phyloP scores from a whole-genome alignment of 2,888 invertebrate species.

The Himalopsyche tibetana region DNA sequence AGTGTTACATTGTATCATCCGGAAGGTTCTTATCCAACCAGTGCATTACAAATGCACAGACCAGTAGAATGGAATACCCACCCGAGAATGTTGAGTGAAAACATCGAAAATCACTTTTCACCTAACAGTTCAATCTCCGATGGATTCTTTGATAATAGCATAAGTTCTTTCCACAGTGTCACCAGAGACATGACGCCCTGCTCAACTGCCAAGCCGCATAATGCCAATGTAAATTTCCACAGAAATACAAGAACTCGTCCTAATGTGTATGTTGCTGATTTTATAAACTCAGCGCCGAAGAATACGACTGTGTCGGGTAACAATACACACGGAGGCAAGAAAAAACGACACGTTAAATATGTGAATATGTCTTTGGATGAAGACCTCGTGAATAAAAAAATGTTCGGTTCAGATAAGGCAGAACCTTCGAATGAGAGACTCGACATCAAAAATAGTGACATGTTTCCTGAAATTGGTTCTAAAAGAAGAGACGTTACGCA shows the following conservation, averaged over 20 bases:
- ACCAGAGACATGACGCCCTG: background rate
- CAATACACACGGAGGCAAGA: constrained; percentile 69
- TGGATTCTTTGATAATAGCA: background rate
- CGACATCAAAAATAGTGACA: constrained; percentile 72
- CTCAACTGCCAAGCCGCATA: background rate
- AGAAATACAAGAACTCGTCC: constrained; percentile 59
- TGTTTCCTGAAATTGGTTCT: constrained; percentile 73
- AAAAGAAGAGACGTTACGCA: constrained; percentile 67
- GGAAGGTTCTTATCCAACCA: background rate
- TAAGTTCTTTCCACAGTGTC: constrained; percentile 11
- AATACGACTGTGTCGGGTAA: background rate
- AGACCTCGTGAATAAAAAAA: constrained; percentile 66
- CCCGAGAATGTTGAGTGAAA: background rate
- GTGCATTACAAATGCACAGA: background rate
- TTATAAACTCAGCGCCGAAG: constrained; percentile 67
- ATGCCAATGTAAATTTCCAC: background rate
- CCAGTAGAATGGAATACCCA: no score
- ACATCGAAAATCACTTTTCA: background rate
- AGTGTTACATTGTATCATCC: no score
- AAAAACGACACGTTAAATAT: constrained; percentile 68
- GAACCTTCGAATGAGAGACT: constrained; percentile 56
- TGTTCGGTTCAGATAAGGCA: background rate
- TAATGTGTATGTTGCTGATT: constrained; percentile 70
- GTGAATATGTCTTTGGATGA: constrained; percentile 60
- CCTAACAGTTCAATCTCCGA: constrained; percentile 41